Percentiles rank a stretch among this genome's conserved stretches.
Conservation (phyloP, 2,888 invertebrate species). For the Diplazon laetatorius region DNA sequence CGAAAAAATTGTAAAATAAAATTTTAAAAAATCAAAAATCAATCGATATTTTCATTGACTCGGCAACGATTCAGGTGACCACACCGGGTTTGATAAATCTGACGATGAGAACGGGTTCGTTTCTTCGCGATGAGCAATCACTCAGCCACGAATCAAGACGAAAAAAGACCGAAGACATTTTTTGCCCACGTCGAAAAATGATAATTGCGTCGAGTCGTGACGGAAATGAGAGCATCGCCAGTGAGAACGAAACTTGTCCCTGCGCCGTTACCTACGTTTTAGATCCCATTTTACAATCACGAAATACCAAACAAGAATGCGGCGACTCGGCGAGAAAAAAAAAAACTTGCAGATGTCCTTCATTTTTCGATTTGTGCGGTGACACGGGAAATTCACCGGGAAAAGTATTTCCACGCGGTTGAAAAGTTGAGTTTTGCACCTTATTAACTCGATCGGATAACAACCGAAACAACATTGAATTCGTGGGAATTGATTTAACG, state of each 20-base stretch:
- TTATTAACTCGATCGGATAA: too few relatives aligned
- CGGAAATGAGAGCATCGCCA: background rate
- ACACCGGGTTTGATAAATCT: conserved; percentile 43
- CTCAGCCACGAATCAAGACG: background rate
- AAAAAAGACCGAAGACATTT: conserved; percentile 24
- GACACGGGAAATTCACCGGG: background rate
- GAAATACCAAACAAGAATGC: background rate
- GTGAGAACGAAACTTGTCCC: conserved; percentile 51
- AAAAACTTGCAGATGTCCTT: conserved; percentile 50
- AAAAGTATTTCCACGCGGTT: conserved; percentile 36
- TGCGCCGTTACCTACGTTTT: conserved; percentile 47
- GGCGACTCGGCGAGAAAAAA: background rate
- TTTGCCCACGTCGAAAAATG: background rate
- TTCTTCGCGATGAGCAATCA: conserved; percentile 12
- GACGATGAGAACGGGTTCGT: conserved; percentile 20
- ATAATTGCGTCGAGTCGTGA: background rate
- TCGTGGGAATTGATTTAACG: too few relatives aligned
- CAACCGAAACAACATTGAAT: too few relatives aligned
- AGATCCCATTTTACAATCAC: conserved; percentile 41
- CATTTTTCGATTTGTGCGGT: conserved; percentile 51
- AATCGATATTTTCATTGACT: background rate
- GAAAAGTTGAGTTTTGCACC: too few relatives aligned
- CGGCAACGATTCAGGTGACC: conserved; percentile 35
- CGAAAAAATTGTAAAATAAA: too few relatives aligned
- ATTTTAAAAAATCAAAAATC: too few relatives aligned